These are phyloP conservation scores for Caenorhabditis sinica DNA, from an alignment of 2,888 invertebrate species.

Conservation along the genomic window DNA sequence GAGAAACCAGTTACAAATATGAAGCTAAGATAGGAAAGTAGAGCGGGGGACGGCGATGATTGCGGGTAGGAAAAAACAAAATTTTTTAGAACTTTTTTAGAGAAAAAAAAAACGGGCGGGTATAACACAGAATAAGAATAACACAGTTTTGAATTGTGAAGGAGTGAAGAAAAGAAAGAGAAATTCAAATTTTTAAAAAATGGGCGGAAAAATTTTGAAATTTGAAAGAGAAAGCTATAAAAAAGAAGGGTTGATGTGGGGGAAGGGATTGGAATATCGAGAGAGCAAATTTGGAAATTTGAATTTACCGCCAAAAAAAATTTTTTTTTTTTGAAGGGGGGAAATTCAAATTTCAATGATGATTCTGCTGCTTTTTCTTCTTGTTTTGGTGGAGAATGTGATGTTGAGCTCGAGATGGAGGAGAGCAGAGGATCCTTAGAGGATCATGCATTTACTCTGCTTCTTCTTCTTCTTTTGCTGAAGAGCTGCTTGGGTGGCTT, in stretches of 20 bases:
- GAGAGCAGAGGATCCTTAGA: slow-evolving; percentile 67
- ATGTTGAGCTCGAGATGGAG: not conserved
- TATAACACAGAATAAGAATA: too few species aligned
- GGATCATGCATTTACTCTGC: slow-evolving; percentile 84
- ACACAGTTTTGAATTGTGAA: slow-evolving; percentile 54
- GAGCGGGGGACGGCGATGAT: slow-evolving; percentile 17
- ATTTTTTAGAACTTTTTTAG: slow-evolving; percentile 7
- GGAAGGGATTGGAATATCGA: slow-evolving; percentile 45
- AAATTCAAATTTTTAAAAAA: too few species aligned
- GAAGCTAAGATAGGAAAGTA: slow-evolving; percentile 62
- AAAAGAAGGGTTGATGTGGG: not conserved
- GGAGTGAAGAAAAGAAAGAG: not conserved
- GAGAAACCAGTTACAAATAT: slow-evolving; percentile 63
- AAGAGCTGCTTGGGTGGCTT: slow-evolving; percentile 97
- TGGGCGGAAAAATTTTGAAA: not conserved
- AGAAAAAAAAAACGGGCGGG: slow-evolving; percentile 9
- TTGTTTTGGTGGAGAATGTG: not conserved
- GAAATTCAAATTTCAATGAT: not conserved
- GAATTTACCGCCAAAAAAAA: too few species aligned
- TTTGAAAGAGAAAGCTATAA: slow-evolving; percentile 7
- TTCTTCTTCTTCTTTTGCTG: slow-evolving; percentile 88
- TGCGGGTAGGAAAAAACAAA: not conserved
- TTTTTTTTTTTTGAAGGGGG: too few species aligned
- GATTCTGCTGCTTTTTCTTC: not conserved
- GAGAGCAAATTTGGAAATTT: slow-evolving; percentile 10